Conservation (phyloP, 2,113 vertebrate species). For the Pseudopipra pipra region DNA sequence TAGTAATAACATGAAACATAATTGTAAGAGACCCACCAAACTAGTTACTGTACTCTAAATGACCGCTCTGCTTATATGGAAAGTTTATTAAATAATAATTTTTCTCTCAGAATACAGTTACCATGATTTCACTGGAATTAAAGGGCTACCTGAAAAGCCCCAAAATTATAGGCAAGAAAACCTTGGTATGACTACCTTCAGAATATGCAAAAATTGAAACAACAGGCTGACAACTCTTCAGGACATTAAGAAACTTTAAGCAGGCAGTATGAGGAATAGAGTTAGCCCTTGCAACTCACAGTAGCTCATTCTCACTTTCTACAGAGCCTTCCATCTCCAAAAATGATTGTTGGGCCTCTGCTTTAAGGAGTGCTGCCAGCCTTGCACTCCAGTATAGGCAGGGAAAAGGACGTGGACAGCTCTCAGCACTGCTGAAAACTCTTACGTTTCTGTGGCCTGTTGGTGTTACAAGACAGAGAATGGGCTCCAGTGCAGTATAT, state of each 20-base stretch:
- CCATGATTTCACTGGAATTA: background rate
- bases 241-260: background rate
- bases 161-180: background rate
- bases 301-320: background rate
- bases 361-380: background rate
- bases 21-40: background rate
- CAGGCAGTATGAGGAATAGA: background rate
- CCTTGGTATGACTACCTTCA: background rate
- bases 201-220: background rate
- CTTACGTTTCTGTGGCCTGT: background rate
- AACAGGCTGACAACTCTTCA: background rate
- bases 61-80: background rate
- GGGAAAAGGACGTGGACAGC: background rate
- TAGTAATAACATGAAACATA: background rate
- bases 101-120: background rate
- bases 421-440: background rate
- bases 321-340: background rate
- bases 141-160: background rate
- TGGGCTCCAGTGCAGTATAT: background rate
- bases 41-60: background rate
- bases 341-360: background rate
- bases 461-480: background rate
- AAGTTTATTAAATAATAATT: background rate
- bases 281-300: background rate
- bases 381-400: background rate